Evolutionary conservation across 1,140 invertebrate species (phyloP), one percentile per base, ranked within the genome.

Genomic region (Drosophila grimshawi): DNA sequence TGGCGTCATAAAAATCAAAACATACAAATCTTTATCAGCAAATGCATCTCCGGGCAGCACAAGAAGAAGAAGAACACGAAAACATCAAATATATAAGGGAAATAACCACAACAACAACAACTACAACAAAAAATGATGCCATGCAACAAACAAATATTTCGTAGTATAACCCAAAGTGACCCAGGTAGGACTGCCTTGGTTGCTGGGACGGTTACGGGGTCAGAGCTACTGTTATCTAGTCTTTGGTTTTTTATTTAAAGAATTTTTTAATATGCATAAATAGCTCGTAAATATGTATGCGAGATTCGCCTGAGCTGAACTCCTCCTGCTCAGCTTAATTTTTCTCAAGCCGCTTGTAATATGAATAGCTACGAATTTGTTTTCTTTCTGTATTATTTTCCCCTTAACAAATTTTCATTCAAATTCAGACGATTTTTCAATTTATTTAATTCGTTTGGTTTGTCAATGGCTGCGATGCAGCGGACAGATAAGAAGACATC

Each of bases 181-280:
- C 48, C 76, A 88, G 82, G 83, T 86, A 86, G 49, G 45, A 2
- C 41, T 27, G 39, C 8, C 30, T 29, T 10, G 49, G 37, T n/a
- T 30, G 35, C 19, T 11, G 46, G 35, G 41, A 41, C 11, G 19
- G 39, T 49, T 43, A 63, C 48, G 35, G 37, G 39, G 60, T n/a
- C 66, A 49, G 35, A 78, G 85, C 86, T 89, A 89, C 85, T 89
- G 85, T 89, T 89, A 89, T 89, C 85, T 85, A 85, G 75, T 80
- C 82, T 86, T 80, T 68, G 74, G 79, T 79, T 78, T 82, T 81
- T 81, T 70, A 81, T 86, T 81, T 53, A 35, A 81, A 68, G 85
- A 90, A 89, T 85, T 89, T 88, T 88, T 85, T 89, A 89, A 89
- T 89, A 89, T 89, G 78, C 85, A 89, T 89, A 89, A 89, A 89